Evolutionary conservation across 2,888 invertebrate species (phyloP), one percentile per base, ranked within the genome.

Genomic region (Agriotes lineatus): DNA sequence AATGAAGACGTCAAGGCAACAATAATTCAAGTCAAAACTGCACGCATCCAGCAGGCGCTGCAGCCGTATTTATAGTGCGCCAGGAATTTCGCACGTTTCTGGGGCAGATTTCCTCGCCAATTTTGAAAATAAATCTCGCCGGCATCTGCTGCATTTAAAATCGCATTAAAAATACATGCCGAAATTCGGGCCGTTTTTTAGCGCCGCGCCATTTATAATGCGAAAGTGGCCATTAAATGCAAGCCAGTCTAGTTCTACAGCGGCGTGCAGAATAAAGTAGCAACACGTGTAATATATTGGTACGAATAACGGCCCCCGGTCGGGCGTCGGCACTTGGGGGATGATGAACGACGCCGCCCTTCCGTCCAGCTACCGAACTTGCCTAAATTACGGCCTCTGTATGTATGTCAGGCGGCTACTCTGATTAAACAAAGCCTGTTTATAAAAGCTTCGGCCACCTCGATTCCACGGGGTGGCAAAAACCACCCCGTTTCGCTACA

Each of bases 261-360:
- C 56, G 44, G 60, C 35, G 56, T 69, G 48, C 45, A 71, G 73
- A 74, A 77, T 77, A 75, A 75, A 77, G 77, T 77, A 75, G 75
- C 74, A 77, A 76, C 77, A 76, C 74, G 77, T 76, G 75, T 77
- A 76, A 77, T 76, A 74, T 76, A 77, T 76, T 76, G 75, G 50
- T 66, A 61, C 33, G 59, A 50, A 35, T 54, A 64, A 57, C 60
- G 69, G 69, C 60, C 19, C 7, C 39, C 19, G 20, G 20, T 9
- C 19, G 63, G 73, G 67, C 74, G 75, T 75, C 75, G 61, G 69
- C 14, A 10, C 33, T 33, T 45, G 56, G 54, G 66, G 65, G 69
- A 69, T 69, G 66, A 62, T 66, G 66, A 66, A 58, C 58, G 60
- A 10, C 1, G 33, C 60, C 57, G 45, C 64, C 65, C 65, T 66